Percentiles rank a stretch among this genome's conserved stretches.
Evolutionary conservation across 1,140 invertebrate genomes (phyloP).

Genomic region (Cecropterus lyciades): DNA sequence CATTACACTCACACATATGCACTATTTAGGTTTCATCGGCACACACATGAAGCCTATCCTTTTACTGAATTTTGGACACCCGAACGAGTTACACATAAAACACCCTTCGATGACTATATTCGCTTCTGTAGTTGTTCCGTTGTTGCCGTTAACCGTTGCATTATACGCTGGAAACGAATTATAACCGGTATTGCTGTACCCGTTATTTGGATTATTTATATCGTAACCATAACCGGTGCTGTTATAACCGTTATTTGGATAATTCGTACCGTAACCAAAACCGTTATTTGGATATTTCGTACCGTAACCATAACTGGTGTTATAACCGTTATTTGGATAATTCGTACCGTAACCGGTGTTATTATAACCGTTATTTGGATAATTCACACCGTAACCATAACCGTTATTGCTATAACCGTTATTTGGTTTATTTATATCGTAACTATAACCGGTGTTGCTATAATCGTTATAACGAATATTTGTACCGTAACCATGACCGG

Average conservation of each 20-base stretch:
- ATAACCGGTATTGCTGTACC: too few species aligned
- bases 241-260: neutral
- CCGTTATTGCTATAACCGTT: slow-evolving; percentile 3
- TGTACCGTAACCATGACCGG: too few species aligned
- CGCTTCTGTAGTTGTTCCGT: neutral
- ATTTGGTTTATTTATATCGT: neutral
- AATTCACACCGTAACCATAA: neutral
- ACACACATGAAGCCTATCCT: slow-evolving; percentile 26
- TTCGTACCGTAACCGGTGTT: slow-evolving; percentile 8
- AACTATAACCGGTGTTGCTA: too few species aligned
- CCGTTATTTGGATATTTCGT: too few species aligned
- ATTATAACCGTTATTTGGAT: neutral
- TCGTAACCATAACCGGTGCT: slow-evolving; percentile 6
- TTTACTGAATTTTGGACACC: slow-evolving; percentile 27
- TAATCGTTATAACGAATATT: too few species aligned
- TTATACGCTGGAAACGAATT: too few species aligned
- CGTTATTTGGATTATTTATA: too few species aligned
- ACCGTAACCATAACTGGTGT: too few species aligned
- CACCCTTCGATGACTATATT: slow-evolving; percentile 6
- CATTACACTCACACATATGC: too few species aligned
- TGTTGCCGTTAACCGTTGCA: neutral
- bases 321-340: neutral
- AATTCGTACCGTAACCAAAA: neutral
- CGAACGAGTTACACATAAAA: slow-evolving; percentile 20
- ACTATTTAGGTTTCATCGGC: neutral